Percentiles rank a stretch among this genome's conserved stretches.
These are phyloP conservation scores for Tetramorium bicarinatum DNA, from an alignment of 2,888 invertebrate species.

Conservation along the genomic window DNA sequence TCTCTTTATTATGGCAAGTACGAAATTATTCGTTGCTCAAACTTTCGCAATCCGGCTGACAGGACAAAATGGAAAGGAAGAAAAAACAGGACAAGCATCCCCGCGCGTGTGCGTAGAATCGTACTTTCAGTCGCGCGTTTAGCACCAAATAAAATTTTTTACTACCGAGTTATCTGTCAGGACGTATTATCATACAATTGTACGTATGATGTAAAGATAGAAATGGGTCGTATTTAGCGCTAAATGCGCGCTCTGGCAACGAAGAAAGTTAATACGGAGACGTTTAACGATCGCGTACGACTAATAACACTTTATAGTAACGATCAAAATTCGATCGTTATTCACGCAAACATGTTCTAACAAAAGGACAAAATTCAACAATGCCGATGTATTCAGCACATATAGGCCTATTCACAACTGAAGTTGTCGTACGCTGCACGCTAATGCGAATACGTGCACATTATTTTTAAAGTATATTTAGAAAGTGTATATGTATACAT, in stretches of 20 bases:
- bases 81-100: background rate
- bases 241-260: constrained; percentile 26
- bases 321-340: constrained; percentile 30
- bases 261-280: constrained; percentile 25
- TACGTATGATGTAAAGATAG: constrained; percentile 7
- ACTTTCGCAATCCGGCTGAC: constrained; percentile 60
- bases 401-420: constrained; percentile 28
- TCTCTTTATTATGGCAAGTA: constrained; percentile 74
- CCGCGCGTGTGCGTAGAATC: background rate
- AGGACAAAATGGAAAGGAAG: constrained; percentile 23
- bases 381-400: constrained; percentile 33
- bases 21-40: constrained; percentile 69
- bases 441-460: background rate
- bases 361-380: constrained; percentile 52
- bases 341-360: constrained; percentile 45
- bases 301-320: constrained; percentile 53
- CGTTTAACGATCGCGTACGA: constrained; percentile 52
- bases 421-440: background rate
- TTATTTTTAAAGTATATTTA: constrained; percentile 23
- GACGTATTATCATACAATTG: constrained; percentile 7
- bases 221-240: background rate
- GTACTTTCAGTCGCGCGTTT: constrained; percentile 7
- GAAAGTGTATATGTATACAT: background rate
- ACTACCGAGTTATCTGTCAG: background rate
- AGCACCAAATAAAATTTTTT: constrained; percentile 11